A percentile compares a stretch with the other conserved stretches of the same genome.
Evolutionary conservation across 1,140 invertebrate species (phyloP).

Genomic region (Berghia stephanieae): DNA sequence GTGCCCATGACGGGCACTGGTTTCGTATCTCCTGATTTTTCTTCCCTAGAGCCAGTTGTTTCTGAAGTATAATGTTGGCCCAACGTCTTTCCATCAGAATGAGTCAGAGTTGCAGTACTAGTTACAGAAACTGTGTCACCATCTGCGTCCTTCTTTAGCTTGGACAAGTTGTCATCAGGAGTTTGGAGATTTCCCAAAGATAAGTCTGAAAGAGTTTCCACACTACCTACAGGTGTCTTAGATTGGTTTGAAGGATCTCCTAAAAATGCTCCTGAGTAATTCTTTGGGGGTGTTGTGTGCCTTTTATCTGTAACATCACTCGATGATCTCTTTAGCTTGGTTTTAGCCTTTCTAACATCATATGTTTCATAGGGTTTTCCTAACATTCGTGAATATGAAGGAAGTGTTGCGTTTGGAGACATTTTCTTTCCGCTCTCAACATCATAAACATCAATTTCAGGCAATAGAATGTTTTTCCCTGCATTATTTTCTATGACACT

Average conservation of each 20-base stretch:
- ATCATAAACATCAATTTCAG: background rate
- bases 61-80: background rate
- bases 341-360: too few relatives aligned
- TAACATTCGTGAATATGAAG: too few relatives aligned
- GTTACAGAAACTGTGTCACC: background rate
- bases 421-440: background rate
- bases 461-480: background rate
- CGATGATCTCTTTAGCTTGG: too few relatives aligned
- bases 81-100: background rate
- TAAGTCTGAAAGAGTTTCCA: background rate
- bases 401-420: background rate
- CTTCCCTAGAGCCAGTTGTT: background rate
- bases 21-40: conserved; percentile 5
- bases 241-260: background rate
- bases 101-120: background rate
- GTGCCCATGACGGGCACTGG: conserved; percentile 37
- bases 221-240: background rate
- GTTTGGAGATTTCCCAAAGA: too few relatives aligned
- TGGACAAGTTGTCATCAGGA: background rate
- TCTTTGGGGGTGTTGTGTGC: background rate
- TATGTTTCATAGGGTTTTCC: too few relatives aligned
- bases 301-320: background rate
- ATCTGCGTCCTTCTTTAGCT: background rate
- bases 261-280: background rate
- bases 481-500: background rate